Evolutionary conservation across 2,888 invertebrate species (phyloP).

Genomic region (Tenthredo mesomela): DNA sequence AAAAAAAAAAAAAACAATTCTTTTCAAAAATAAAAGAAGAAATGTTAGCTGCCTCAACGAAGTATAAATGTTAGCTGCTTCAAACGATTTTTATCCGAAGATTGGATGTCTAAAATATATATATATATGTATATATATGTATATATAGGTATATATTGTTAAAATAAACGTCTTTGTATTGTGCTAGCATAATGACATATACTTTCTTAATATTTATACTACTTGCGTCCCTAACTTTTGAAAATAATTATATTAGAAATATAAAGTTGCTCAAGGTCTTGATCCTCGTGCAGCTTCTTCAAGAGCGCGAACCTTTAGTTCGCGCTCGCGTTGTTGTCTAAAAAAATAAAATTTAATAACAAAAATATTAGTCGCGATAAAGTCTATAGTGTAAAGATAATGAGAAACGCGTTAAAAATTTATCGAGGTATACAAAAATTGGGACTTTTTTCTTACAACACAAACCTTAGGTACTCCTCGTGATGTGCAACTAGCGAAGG

Average conservation of each 20-base stretch:
- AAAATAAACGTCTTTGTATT: slow-evolving; percentile 36
- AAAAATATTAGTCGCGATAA: not conserved
- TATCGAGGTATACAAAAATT: not conserved
- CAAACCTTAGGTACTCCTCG: slow-evolving; percentile 84
- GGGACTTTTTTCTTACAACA: slow-evolving; percentile 55
- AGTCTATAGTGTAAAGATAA: slow-evolving; percentile 74
- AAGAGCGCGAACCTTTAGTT: slow-evolving; percentile 91
- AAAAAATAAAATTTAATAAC: not conserved
- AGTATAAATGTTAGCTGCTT: too few species aligned
- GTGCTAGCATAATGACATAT: slow-evolving; percentile 49
- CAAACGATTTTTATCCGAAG: not conserved
- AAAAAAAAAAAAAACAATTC: not conserved
- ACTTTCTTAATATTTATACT: slow-evolving; percentile 31
- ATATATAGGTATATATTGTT: slow-evolving; percentile 13
- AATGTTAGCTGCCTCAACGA: too few species aligned
- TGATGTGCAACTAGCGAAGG: slow-evolving; percentile 84
- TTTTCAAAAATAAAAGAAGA: not conserved
- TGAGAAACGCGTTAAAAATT: not conserved
- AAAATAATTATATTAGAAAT: slow-evolving; percentile 61
- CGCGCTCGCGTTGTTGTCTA: slow-evolving; percentile 90
- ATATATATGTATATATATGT: not conserved
- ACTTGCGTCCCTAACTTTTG: slow-evolving; percentile 51
- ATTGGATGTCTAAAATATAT: not conserved
- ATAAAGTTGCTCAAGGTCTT: slow-evolving; percentile 78
- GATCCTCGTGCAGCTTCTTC: slow-evolving; percentile 92